A percentile compares a stretch with the other conserved stretches of the same genome.
Conservation (phyloP, 2,888 invertebrate genomes). For the Colletes collaris region DNA sequence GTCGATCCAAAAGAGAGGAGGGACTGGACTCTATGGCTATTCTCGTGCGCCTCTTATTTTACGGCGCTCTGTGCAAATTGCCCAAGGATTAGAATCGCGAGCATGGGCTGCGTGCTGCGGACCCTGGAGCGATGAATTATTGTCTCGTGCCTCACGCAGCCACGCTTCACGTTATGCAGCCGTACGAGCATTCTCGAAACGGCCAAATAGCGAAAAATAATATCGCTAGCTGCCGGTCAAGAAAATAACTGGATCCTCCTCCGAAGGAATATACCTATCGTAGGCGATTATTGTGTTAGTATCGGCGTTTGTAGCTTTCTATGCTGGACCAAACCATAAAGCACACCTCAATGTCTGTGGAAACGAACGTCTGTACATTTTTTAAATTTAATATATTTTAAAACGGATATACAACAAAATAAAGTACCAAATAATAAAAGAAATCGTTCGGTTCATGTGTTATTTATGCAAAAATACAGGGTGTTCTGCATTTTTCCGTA, state of each 20-base stretch:
- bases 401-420: no score
- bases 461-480: no score
- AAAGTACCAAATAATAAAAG: no score
- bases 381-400: no score
- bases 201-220: conserved; percentile 63
- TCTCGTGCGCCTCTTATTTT: conserved; percentile 62
- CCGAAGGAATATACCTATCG: conserved; percentile 20
- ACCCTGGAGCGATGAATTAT: conserved; percentile 68
- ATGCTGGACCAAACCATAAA: no score
- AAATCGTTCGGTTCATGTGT: no score
- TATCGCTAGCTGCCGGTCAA: conserved; percentile 45
- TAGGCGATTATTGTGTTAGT: conserved; percentile 32
- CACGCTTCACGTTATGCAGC: conserved; percentile 55
- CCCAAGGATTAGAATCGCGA: conserved; percentile 73
- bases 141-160: conserved; percentile 76
- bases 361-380: no score
- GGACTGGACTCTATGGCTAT: conserved; percentile 35
- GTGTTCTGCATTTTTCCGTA: no score
- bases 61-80: conserved; percentile 71
- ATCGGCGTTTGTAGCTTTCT: conserved; percentile 5
- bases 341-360: no score
- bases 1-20: conserved; percentile 45
- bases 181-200: conserved; percentile 50
- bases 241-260: conserved; percentile 60
- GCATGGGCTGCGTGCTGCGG: conserved; percentile 67